Evolutionary conservation across 2,797 vertebrate species (phyloP).

Genomic region (Crenuchus spilurus): DNA sequence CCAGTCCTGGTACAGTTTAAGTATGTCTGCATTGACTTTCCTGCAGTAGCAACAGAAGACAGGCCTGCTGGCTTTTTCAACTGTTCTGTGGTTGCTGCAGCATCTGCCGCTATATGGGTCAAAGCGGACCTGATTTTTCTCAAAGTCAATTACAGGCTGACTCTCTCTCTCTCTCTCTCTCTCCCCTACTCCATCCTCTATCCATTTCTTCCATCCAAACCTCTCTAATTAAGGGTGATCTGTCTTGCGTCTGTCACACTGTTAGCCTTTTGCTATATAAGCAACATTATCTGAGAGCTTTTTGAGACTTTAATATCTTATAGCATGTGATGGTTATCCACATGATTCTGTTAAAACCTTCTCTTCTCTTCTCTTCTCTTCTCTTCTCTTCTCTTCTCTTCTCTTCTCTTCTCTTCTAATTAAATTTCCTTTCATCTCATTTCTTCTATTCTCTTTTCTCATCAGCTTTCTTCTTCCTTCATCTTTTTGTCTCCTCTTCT

Average conservation of each 20-base stretch:
- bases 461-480: background rate
- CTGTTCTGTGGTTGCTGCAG: conserved; percentile 11
- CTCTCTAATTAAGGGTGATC: conserved; percentile 1
- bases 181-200: too few species aligned
- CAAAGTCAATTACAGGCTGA: conserved; percentile 1
- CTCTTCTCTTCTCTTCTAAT: background rate
- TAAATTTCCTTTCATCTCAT: background rate
- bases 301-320: background rate
- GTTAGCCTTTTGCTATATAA: background rate
- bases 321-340: background rate
- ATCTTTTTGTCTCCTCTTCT: background rate
- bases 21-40: background rate
- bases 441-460: background rate
- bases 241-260: background rate
- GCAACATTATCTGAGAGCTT: conserved; percentile 9
- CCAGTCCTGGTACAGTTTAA: background rate
- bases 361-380: background rate
- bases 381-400: background rate
- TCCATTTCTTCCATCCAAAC: background rate
- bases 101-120: conserved; percentile 20
- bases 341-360: background rate
- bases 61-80: conserved; percentile 22
- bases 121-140: conserved; percentile 20
- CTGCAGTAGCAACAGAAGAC: conserved; percentile 19
- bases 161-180: background rate